A percentile compares a stretch with the other conserved stretches of the same genome.
Evolutionary conservation across 2,797 vertebrate species (phyloP).

Genomic region (Geotrypetes seraphini): DNA sequence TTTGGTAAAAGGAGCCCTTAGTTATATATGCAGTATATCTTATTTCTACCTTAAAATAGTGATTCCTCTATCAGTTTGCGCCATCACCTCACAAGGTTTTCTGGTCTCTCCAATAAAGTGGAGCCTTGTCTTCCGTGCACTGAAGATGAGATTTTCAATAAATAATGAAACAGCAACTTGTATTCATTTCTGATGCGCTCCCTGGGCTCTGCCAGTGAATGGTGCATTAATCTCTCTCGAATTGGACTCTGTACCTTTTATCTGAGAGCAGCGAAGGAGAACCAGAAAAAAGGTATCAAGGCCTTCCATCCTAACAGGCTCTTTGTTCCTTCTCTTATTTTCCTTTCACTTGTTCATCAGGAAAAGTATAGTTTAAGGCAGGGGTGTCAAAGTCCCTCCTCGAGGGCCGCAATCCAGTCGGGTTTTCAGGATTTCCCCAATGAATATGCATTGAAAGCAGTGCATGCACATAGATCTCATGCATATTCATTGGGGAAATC

Average conservation of each 20-base stretch:
- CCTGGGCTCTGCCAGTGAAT: neutral
- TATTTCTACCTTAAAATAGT: too few relatives aligned
- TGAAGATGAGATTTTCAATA: neutral
- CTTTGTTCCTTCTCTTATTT: neutral
- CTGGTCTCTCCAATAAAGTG: neutral
- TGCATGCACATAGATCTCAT: too few relatives aligned
- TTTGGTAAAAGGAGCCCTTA: too few relatives aligned
- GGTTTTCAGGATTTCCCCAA: too few relatives aligned
- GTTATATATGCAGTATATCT: too few relatives aligned
- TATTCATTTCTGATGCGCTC: neutral
- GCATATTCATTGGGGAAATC: too few relatives aligned
- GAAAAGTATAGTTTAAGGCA: too few relatives aligned
- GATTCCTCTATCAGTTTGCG: neutral
- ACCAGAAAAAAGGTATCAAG: neutral
- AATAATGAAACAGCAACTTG: neutral
- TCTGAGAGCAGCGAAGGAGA: neutral
- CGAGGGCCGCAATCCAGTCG: too few relatives aligned
- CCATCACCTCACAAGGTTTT: neutral
- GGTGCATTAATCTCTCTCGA: conserved; percentile 2
- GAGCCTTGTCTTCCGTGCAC: neutral
- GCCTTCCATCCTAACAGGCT: neutral
- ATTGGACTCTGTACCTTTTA: conserved; percentile 8
- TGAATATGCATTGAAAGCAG: too few relatives aligned
- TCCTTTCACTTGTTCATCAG: neutral
- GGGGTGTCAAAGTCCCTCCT: too few relatives aligned